A percentile compares a stretch with the other conserved stretches of the same genome.
These are phyloP conservation scores for Hylaeus anthracinus DNA, from an alignment of 1,140 invertebrate genomes.

Conservation along the genomic window DNA sequence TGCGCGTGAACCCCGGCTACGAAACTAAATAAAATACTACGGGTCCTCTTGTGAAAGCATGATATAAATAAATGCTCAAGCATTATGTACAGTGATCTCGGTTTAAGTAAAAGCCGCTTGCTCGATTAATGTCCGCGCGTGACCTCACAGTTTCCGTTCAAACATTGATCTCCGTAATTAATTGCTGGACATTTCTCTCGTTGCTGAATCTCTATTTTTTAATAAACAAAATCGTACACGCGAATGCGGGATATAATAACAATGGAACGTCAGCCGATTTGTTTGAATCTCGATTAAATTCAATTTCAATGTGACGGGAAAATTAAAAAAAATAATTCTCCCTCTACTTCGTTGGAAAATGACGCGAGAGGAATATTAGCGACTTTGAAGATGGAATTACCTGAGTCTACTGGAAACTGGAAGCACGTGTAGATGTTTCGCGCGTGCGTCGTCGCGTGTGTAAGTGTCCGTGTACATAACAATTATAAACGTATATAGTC, in stretches of 20 bases:
- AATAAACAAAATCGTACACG: too few species aligned
- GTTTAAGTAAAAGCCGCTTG: conserved; percentile 80
- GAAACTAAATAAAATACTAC: conserved; percentile 80
- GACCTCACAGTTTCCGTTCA: neutral
- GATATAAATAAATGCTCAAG: conserved; percentile 81
- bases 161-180: too few species aligned
- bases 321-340: too few species aligned
- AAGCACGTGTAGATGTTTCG: conserved; percentile 12
- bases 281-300: too few species aligned
- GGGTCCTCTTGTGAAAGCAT: conserved; percentile 74
- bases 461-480: conserved; percentile 58
- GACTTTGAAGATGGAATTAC: neutral
- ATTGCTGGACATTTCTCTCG: neutral
- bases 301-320: too few species aligned
- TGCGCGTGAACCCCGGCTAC: conserved; percentile 57
- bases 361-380: too few species aligned
- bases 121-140: conserved; percentile 48
- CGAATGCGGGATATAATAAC: too few species aligned
- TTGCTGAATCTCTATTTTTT: too few species aligned
- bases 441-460: conserved; percentile 7
- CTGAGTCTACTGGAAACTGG: conserved; percentile 16
- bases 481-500: conserved; percentile 66
- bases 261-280: too few species aligned
- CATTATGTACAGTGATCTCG: conserved; percentile 75
- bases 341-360: too few species aligned